phyloP scores from a whole-genome alignment of 2,888 invertebrate species.

The Deilephila porcellus region DNA sequence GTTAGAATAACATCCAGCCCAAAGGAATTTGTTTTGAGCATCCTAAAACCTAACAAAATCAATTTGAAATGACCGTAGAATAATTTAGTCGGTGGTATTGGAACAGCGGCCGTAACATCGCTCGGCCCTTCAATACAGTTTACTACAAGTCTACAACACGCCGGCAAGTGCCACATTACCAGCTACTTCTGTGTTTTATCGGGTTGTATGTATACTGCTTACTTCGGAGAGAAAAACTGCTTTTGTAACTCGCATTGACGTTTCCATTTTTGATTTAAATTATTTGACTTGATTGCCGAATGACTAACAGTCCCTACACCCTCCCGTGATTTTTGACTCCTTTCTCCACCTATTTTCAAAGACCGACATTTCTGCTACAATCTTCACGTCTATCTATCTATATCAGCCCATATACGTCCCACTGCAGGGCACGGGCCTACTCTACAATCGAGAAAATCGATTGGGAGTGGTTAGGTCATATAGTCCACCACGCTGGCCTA shows the following conservation, averaged over 20 bases:
- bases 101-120: not conserved
- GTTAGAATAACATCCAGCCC: not conserved
- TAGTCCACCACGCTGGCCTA: no score
- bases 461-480: no score
- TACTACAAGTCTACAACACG: slow-evolving; percentile 12
- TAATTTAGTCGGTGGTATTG: not conserved
- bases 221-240: not conserved
- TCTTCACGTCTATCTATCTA: no score
- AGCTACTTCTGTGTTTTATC: slow-evolving; percentile 27
- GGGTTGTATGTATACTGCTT: not conserved
- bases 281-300: no score
- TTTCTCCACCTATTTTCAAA: no score
- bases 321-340: no score
- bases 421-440: no score
- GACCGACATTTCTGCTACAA: no score
- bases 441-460: no score
- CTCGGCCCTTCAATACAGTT: slow-evolving; percentile 13
- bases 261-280: no score
- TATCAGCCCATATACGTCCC: no score
- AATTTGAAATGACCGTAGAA: not conserved
- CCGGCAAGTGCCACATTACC: slow-evolving; percentile 20
- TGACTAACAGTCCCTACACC: no score
- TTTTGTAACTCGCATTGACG: not conserved
- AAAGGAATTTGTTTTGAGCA: not conserved
- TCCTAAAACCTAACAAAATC: slow-evolving; percentile 19